Evolutionary conservation across 2,797 vertebrate genomes (phyloP).

Genomic region (Tapera naevia): DNA sequence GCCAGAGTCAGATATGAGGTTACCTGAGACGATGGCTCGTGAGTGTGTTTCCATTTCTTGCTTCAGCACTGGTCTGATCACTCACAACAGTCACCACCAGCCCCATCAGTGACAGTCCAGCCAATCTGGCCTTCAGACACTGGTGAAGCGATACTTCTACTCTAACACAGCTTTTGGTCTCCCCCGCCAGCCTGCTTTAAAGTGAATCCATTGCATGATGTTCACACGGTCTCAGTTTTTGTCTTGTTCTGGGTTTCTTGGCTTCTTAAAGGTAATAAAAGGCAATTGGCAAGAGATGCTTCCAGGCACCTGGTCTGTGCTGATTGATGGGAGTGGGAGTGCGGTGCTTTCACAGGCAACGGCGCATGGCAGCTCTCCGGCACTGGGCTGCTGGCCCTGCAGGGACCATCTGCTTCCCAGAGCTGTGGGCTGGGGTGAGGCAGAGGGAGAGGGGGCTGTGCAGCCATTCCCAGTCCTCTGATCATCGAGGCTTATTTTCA

Average conservation of each 20-base stretch:
- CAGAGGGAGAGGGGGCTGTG: no score
- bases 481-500: neutral
- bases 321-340: constrained; percentile 51
- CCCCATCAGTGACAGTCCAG: neutral
- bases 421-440: neutral
- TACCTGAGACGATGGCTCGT: neutral
- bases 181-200: constrained; percentile 12
- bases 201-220: constrained; percentile 59
- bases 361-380: neutral
- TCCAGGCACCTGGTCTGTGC: constrained; percentile 58
- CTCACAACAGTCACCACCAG: neutral
- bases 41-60: constrained; percentile 33
- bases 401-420: neutral
- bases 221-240: constrained; percentile 48
- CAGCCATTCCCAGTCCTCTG: fast-evolving
- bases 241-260: constrained; percentile 65
- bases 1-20: neutral
- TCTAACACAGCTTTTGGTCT: neutral
- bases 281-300: constrained; percentile 57
- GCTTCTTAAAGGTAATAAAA: constrained; percentile 69
- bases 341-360: neutral
- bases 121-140: neutral
- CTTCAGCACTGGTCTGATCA: neutral
- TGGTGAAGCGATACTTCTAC: neutral
- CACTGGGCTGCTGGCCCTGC: neutral